Conservation (phyloP, 2,797 vertebrate species). For the Trematomus bernacchii region DNA sequence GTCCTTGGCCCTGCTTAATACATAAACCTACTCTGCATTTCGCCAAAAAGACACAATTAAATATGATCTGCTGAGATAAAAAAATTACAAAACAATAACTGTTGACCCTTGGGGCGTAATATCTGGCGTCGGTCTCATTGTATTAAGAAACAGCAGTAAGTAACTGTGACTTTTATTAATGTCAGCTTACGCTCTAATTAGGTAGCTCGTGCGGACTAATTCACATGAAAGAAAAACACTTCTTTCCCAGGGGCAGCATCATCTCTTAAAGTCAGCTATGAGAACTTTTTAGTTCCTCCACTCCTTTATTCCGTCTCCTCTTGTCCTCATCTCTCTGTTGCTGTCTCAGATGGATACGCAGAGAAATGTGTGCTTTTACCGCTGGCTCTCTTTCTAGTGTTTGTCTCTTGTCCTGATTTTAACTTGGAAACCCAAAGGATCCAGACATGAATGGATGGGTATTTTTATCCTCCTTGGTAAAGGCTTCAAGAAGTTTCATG, state of each 20-base stretch:
- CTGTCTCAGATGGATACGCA: conserved; percentile 21
- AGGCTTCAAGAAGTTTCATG: conserved; percentile 25
- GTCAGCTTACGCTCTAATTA: conserved; percentile 47
- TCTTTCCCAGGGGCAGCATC: conserved; percentile 43
- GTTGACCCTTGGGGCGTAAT: conserved; percentile 10
- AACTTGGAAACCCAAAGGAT: conserved; percentile 48
- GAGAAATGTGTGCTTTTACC: conserved; percentile 51
- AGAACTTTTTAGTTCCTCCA: conserved; percentile 17
- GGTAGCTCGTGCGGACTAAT: conserved; percentile 42
- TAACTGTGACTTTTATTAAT: conserved; percentile 49
- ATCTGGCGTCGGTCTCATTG: conserved; percentile 27
- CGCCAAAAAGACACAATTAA: conserved; percentile 45
- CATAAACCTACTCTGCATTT: conserved; percentile 45
- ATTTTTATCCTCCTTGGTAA: conserved; percentile 42
- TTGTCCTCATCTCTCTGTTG: conserved; percentile 39
- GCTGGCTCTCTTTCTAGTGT: conserved; percentile 44
- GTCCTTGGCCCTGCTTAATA: conserved; percentile 49
- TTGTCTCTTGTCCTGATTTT: conserved; percentile 54
- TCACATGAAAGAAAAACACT: conserved; percentile 50
- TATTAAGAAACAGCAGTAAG: conserved; percentile 22
- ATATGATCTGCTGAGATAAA: neutral
- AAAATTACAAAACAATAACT: neutral
- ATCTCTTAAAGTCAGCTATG: conserved; percentile 51
- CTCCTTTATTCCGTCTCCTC: conserved; percentile 26
- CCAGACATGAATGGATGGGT: conserved; percentile 35